A percentile compares a stretch with the other conserved stretches of the same genome.
Evolutionary conservation across 2,113 vertebrate genomes (phyloP).

Genomic region (Candoia aspera): DNA sequence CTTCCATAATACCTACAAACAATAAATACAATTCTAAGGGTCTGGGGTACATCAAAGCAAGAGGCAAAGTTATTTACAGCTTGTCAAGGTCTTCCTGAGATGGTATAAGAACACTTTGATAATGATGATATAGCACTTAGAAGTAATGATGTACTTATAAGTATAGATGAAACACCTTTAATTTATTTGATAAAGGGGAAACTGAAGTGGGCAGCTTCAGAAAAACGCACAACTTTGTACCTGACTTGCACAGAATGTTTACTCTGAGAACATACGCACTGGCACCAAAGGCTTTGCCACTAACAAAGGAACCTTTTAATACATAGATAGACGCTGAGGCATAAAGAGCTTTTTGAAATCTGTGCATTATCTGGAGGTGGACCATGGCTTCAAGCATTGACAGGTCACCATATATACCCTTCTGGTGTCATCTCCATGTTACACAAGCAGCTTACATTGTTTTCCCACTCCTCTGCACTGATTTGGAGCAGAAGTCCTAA

Average conservation of each 20-base stretch:
- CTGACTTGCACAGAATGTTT: slow-evolving; percentile 64
- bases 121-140: slow-evolving; percentile 70
- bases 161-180: slow-evolving; percentile 61
- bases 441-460: slow-evolving; percentile 37
- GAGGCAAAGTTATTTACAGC: slow-evolving; percentile 56
- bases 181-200: slow-evolving; percentile 74
- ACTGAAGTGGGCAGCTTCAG: slow-evolving; percentile 74
- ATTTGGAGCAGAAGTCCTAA: neutral
- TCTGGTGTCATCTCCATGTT: slow-evolving; percentile 20
- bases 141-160: slow-evolving; percentile 67
- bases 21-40: slow-evolving; percentile 62
- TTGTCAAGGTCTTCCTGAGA: slow-evolving; percentile 75
- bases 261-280: slow-evolving; percentile 55
- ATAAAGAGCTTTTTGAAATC: slow-evolving; percentile 59
- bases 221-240: slow-evolving; percentile 69
- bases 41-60: slow-evolving; percentile 58
- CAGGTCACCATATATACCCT: slow-evolving; percentile 49
- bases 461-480: slow-evolving; percentile 8
- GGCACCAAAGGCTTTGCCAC: slow-evolving; percentile 52
- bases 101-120: slow-evolving; percentile 56
- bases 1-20: slow-evolving; percentile 61
- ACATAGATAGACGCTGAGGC: slow-evolving; percentile 49
- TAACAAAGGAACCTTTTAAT: slow-evolving; percentile 66
- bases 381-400: slow-evolving; percentile 50
- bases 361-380: slow-evolving; percentile 50